Base-by-base conservation (phyloP, 2,797 vertebrate genomes). In the Iguana delicatissima region DNA sequence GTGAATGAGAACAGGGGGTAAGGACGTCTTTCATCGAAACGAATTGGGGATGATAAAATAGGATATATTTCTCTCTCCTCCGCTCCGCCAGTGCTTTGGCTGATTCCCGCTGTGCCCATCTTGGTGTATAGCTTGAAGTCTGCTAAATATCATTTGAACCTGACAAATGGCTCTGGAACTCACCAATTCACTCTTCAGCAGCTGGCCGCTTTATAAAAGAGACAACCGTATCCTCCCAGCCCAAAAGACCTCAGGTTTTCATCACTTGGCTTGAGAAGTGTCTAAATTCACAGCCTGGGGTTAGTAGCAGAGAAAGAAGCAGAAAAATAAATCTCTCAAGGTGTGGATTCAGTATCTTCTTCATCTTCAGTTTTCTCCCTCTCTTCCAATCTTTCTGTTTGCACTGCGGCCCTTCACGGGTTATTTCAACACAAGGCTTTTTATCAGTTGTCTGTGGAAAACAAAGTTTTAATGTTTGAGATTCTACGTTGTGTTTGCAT, bases 21-120 rank as follows among this genome's bases (percentile, higher is more conserved):
- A 13, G 3, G 32, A 4, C 46, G 82, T 7, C 0, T 57, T 84
- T 62, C 74, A 32, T 0, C 0, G 0, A 0, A 0, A 14, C 22
- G 62, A 22, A 16, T 29, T 22, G 20, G 46, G 64, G 7, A 2
- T 50, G 67, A 74, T 29, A 73, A 62, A 81, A 20, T 8, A 35
- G 38, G 67, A 18, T 38, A 12, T 59, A 20, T 26, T 35, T 26
- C 7, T 55, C 3, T 67, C 35, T 38, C 32, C 9, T 32, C 9
- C 26, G 1, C 4, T 9, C 13, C 26, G 13, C 38, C 22, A 7
- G 0, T n/a, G 2, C 20, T 67, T 84, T 20, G 6, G 46, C 4
- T 29, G 50, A 42, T 52, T 2, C 12, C n/a, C 20, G 74, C 24
- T 38, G 59, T 62, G 32, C 29, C 77, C 76, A 72, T 57, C 79